Base-by-base conservation (phyloP, 2,113 vertebrate genomes). In the Talpa occidentalis region DNA sequence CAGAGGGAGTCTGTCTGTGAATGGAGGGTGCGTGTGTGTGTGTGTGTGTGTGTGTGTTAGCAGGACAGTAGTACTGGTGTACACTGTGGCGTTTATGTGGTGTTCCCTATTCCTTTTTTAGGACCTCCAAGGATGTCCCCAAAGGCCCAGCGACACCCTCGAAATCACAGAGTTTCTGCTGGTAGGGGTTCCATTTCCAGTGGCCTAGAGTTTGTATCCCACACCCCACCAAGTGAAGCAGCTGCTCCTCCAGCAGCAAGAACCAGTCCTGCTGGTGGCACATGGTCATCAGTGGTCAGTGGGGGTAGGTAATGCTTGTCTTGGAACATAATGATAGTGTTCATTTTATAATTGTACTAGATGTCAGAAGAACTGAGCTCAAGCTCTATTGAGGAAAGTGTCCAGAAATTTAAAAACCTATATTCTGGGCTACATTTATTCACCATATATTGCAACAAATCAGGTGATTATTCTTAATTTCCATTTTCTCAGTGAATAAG, bases 41-140 rank as follows among this genome's bases (percentile, higher is more conserved):
- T 70, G 10, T 64, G 37, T 54, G 12, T 47, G 15, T 22, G 28
- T 49, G 21, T 47, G 5, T 79, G 0, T 87, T 94, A 90, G 44
- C 59, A 91, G 42, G 80, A 91, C 40, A 88, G 9, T 67, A 40
- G 42, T 85, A 72, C 32, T 70, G 47, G 44, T 70, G 44, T 64
- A 30, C 28, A 1, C 66, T 56, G 1, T 91, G 90, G n/a, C 91
- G 95, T 94, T 98, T 84, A 98, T 84, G 79, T 97, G 93, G 95
- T 97, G 86, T 98, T 92, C 49, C 32, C 77, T 85, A 0, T 97
- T 97, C 87, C 96, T 98, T 97, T 93, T 95, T 95, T 97, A 99
- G 99, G 99, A 96, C 99, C 99, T 97, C 99, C 99, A 85, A 99
- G 99, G 98, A 99, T 99, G 99, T 99, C 99, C 97, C 99, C 99